Evolutionary conservation across 1,140 invertebrate species (phyloP).

Genomic region (Pseudomyrmex sp.): DNA sequence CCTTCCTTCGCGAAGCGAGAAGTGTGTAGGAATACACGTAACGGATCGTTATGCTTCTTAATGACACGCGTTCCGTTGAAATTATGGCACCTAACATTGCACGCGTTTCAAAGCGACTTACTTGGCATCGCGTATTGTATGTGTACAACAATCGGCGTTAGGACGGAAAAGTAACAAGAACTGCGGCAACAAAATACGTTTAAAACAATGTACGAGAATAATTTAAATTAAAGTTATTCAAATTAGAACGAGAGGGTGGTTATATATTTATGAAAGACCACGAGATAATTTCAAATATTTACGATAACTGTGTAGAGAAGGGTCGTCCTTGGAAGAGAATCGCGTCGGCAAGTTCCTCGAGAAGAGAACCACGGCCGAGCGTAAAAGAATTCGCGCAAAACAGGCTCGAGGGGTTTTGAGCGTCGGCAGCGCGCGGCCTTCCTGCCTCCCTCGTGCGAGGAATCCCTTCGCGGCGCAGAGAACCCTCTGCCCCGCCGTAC

Average conservation of each 20-base stretch:
- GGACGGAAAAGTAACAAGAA: too few relatives aligned
- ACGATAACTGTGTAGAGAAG: conserved; percentile 15
- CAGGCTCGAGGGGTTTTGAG: conserved; percentile 73
- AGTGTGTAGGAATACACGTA: conserved; percentile 22
- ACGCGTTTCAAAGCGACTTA: conserved; percentile 44
- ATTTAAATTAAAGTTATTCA: too few relatives aligned
- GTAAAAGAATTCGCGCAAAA: conserved; percentile 76
- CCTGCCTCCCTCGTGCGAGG: conserved; percentile 71
- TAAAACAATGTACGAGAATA: too few relatives aligned
- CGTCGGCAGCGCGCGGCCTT: conserved; percentile 70
- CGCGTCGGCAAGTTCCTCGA: conserved; percentile 51
- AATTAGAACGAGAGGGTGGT: too few relatives aligned
- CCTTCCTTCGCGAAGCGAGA: conserved; percentile 39
- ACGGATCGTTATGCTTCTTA: conserved; percentile 51
- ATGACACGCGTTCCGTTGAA: conserved; percentile 41
- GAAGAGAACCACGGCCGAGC: conserved; percentile 71
- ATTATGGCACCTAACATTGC: conserved; percentile 40
- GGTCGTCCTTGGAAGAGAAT: conserved; percentile 29
- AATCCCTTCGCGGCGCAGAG: conserved; percentile 70
- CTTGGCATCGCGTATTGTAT: not conserved
- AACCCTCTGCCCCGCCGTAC: conserved; percentile 64
- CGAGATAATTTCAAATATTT: conserved; percentile 30
- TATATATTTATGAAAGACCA: not conserved
- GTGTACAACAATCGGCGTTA: not conserved
- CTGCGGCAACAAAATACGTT: too few relatives aligned